Base-by-base conservation (phyloP, 1,140 invertebrate genomes). In the Zaprionus gabonicus region DNA sequence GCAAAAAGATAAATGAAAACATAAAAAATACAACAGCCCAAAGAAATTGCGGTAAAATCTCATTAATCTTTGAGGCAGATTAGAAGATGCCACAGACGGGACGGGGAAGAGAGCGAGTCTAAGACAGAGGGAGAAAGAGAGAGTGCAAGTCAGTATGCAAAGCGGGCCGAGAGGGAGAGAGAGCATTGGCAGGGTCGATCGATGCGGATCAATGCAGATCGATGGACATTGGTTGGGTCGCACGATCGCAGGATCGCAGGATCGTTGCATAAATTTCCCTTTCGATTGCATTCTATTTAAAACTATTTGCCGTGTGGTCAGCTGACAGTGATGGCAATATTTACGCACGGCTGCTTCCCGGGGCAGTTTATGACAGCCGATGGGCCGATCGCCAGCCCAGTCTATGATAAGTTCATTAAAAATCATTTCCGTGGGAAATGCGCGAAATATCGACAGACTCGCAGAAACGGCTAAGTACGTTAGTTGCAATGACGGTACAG, bases 361-460 rank as follows among this genome's bases (percentile, higher is more conserved):
- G 53, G 68, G 28, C 51, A 77, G 38, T 77, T 77, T 77, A 77
- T 72, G 71, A 68, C 57, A 46, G 15, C 17, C 13, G 44, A 57
- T 67, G 34, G 36, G 4, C 28, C 55, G 27, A 17, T 7, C 41
- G 58, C 27, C 13, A 27, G 17, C 23, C 71, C 62, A 80, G 70
- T 83, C 82, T 81, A 88, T 88, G 81, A 90, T 75, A 80, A 90
- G 70, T 88, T 90, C 69, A 88, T 88, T 88, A 88, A 88, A 87
- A 81, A 78, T 55, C 46, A 81, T 70, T 70, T 74, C 62, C 84
- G 84, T 90, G 84, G 84, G 84, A 87, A 88, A 58, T 57, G 56
- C 55, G 17, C 25, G 64, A 36, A 25, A 27, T 27, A 27, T 27
- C 27, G 27, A 10, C 31, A 34, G 3, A 31, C 12, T 34, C 20